Base-by-base conservation (phyloP, 2,113 vertebrate species). In the Boleophthalmus pectinirostris region DNA sequence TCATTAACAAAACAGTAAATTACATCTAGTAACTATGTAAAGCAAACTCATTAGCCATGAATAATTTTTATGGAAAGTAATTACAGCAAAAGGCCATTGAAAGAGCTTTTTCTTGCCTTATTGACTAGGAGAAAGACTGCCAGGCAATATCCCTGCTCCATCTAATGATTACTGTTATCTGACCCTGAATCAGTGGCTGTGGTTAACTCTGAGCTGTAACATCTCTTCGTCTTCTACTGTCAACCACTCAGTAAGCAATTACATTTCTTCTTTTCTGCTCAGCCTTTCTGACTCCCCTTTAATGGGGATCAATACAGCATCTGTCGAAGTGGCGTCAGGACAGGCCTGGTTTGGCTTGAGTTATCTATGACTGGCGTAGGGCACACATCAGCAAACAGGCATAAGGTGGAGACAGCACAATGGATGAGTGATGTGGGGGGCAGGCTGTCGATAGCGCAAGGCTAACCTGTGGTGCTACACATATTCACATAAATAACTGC, bases 281-380 rank as follows among this genome's bases (percentile, higher is more conserved):
- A 89, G 91, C 89, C 90, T 85, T 71, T 76, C 86, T 82, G 90
- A 89, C 91, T 90, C 90, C 83, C 73, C 83, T 87, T 84, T 90
- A 91, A 91, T 91, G 88, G 88, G 87, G 91, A 91, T 92, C 91
- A 91, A 92, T 92, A 91, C 35, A 88, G 81, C 87, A 89, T 89
- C 90, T 91, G 88, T 89, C 89, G 66, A 86, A 77, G 84, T 89
- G 88, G 85, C 82, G 86, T 90, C 90, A 78, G 85, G 29, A 70
- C 70, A 71, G 80, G 84, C 80, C 87, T 80, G 80, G 80, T 84
- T 85, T 87, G 81, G 85, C 86, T 66, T 65, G 77, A 88, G 76
- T 88, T 83, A 91, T 90, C 85, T 85, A 79, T 84, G 80, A 87
- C 77, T 45, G 73, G 77, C 85, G 78, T 57, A 21, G 24, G 14